These are phyloP conservation scores for Sisyra terminalis DNA, from an alignment of 2,888 invertebrate species.

Conservation along the genomic window DNA sequence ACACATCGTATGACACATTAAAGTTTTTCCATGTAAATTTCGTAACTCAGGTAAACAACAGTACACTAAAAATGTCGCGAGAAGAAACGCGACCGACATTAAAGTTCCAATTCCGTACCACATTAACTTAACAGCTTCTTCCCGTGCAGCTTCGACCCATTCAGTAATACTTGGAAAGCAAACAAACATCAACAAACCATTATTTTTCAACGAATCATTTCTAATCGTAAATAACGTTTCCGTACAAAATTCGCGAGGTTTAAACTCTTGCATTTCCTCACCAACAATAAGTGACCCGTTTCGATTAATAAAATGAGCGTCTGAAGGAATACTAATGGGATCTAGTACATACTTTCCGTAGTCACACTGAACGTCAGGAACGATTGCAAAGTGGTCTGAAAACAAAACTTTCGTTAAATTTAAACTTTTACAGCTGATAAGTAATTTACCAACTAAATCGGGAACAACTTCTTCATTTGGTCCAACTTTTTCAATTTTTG, in stretches of 20 bases:
- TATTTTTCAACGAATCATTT: background rate
- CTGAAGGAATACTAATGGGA: too few relatives aligned
- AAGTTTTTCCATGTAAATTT: constrained; percentile 56
- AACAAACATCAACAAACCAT: background rate
- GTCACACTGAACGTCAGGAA: background rate
- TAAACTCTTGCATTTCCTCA: too few relatives aligned
- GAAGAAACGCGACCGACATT: constrained; percentile 47
- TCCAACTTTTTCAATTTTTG: too few relatives aligned
- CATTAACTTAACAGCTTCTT: background rate
- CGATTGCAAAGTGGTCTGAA: background rate
- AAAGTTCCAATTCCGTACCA: constrained; percentile 23
- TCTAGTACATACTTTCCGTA: background rate
- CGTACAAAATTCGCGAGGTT: background rate
- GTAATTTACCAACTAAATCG: background rate
- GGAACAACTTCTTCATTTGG: too few relatives aligned
- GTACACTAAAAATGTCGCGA: constrained; percentile 49
- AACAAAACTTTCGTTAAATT: too few relatives aligned
- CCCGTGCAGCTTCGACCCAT: background rate
- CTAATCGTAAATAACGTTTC: background rate
- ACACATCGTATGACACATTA: constrained; percentile 51
- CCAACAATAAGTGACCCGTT: too few relatives aligned
- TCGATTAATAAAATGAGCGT: too few relatives aligned
- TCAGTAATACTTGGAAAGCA: constrained; percentile 1
- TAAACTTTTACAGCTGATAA: too few relatives aligned
- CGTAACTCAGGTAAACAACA: constrained; percentile 42